Evolutionary conservation across 2,113 vertebrate genomes (phyloP).

Genomic region (Elaphurus davidianus): DNA sequence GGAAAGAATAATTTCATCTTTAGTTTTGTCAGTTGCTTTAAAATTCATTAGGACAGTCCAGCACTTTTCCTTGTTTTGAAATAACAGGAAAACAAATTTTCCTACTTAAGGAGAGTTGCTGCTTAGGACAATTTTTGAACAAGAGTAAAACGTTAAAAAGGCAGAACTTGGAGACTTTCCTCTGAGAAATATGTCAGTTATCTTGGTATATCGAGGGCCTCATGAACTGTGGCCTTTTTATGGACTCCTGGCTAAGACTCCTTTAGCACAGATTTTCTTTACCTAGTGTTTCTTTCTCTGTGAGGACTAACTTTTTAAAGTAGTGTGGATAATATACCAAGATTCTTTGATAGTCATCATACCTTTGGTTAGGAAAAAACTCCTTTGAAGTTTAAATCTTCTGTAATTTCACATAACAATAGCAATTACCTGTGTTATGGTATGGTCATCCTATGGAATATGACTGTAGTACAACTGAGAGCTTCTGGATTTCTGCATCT

Average conservation of each 20-base stretch:
- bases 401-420: neutral
- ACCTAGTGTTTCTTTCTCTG: neutral
- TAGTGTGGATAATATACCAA: neutral
- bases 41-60: neutral
- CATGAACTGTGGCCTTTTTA: too few relatives aligned
- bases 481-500: neutral
- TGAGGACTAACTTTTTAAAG: neutral
- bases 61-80: neutral
- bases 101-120: neutral
- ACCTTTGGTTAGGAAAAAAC: neutral
- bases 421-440: neutral
- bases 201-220: neutral
- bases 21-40: neutral
- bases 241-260: neutral
- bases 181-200: neutral
- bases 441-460: neutral
- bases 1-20: neutral
- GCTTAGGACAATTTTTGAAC: neutral
- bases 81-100: neutral
- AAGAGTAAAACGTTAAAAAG: neutral
- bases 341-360: neutral
- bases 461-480: neutral
- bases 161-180: neutral
- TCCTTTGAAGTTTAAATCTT: neutral
- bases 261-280: neutral